Evolutionary conservation across 2,797 vertebrate genomes (phyloP).

Genomic region (Nannoperca obscura): DNA sequence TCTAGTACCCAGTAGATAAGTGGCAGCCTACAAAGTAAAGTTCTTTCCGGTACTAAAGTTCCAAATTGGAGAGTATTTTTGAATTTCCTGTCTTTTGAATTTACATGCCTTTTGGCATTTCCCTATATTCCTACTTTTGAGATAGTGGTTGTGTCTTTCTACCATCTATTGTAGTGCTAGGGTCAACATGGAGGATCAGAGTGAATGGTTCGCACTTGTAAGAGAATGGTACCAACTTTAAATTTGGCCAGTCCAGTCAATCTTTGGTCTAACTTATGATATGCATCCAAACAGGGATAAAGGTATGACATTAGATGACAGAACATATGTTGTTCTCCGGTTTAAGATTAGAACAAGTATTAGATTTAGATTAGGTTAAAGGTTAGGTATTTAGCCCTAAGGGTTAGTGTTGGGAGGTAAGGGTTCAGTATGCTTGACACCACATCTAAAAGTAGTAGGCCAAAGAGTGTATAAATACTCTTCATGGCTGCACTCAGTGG

Average conservation of each 20-base stretch:
- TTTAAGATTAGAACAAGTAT: background rate
- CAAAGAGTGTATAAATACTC: background rate
- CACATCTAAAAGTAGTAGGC: background rate
- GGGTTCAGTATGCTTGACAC: background rate
- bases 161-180: background rate
- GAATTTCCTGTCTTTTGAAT: background rate
- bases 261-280: background rate
- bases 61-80: background rate
- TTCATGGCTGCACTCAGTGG: background rate
- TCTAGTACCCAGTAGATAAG: background rate
- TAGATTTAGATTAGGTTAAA: background rate
- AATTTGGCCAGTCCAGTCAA: background rate
- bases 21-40: background rate
- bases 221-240: background rate
- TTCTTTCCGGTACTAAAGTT: background rate
- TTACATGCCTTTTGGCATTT: background rate
- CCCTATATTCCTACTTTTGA: background rate
- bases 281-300: background rate
- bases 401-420: background rate
- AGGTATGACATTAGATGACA: too few species aligned
- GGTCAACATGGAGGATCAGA: background rate
- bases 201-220: background rate
- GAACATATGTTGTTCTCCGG: background rate
- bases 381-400: constrained; percentile 8
- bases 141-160: background rate